A percentile compares a stretch with the other conserved stretches of the same genome.
Conservation (phyloP, 2,888 invertebrate species). For the Caenorhabditis virilis region DNA sequence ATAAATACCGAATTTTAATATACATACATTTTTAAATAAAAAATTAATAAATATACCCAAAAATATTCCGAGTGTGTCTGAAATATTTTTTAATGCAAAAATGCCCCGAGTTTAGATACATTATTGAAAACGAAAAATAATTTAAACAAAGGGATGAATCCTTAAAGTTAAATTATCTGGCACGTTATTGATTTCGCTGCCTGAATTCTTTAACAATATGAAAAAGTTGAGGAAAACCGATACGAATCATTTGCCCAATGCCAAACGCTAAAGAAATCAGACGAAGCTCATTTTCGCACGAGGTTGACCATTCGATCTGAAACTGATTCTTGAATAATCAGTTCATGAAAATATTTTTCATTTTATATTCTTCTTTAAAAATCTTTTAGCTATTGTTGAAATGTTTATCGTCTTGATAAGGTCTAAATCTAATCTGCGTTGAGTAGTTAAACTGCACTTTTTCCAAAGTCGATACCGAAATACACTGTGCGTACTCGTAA, state of each 20-base stretch:
- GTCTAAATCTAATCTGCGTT: background rate
- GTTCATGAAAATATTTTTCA: background rate
- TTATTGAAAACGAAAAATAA: too few relatives aligned
- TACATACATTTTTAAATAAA: background rate
- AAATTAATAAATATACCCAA: too few relatives aligned
- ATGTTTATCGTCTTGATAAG: background rate
- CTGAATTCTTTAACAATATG: slow-evolving; percentile 61
- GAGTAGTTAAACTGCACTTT: background rate
- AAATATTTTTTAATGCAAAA: too few relatives aligned
- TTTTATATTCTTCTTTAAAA: background rate
- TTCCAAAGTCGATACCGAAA: too few relatives aligned
- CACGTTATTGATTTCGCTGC: slow-evolving; percentile 31
- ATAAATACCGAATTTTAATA: background rate
- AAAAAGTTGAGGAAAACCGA: slow-evolving; percentile 60
- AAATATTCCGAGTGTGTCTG: too few relatives aligned
- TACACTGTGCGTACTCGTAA: too few relatives aligned
- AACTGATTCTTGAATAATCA: too few relatives aligned
- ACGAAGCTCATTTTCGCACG: slow-evolving; percentile 60
- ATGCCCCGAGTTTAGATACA: too few relatives aligned
- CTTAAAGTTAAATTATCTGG: too few relatives aligned
- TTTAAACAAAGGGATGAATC: too few relatives aligned
- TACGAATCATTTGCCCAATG: slow-evolving; percentile 63
- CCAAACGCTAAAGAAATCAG: slow-evolving; percentile 59
- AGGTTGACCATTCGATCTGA: slow-evolving; percentile 55
- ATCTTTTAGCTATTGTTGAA: background rate